A percentile compares a stretch with the other conserved stretches of the same genome.
Evolutionary conservation across 92 coral and sea anemone genomes (phyloP).

Genomic region (Anthopleura xanthogrammica): DNA sequence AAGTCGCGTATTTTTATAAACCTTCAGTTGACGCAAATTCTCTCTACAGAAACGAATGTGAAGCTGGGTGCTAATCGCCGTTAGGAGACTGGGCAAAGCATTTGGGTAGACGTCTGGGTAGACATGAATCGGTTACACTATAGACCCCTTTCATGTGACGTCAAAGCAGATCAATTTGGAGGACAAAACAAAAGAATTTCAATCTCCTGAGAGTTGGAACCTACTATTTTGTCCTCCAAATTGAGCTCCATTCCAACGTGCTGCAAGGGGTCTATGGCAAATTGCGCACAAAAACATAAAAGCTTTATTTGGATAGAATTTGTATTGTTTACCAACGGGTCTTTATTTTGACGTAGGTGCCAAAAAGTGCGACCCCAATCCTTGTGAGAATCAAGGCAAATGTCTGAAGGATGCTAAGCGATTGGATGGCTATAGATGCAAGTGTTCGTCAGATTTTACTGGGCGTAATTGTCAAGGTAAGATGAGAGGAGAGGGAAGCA

Average conservation of each 20-base stretch:
- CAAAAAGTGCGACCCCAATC: slow-evolving; percentile 91
- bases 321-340: too few relatives aligned
- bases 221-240: too few relatives aligned
- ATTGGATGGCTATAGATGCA: slow-evolving; percentile 91
- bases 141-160: too few relatives aligned
- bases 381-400: slow-evolving; percentile 84
- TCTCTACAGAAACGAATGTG: not conserved
- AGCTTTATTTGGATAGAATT: too few relatives aligned
- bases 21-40: not conserved
- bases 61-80: too few relatives aligned
- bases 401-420: slow-evolving; percentile 91
- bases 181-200: too few relatives aligned
- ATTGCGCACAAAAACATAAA: too few relatives aligned
- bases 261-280: too few relatives aligned
- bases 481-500: slow-evolving; percentile 57
- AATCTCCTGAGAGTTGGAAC: too few relatives aligned
- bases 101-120: not conserved
- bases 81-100: not conserved
- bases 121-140: not conserved
- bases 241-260: too few relatives aligned
- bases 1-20: slow-evolving; percentile 10
- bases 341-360: slow-evolving; percentile 26
- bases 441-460: slow-evolving; percentile 94
- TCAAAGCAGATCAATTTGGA: too few relatives aligned
- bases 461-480: slow-evolving; percentile 97